Evolutionary conservation across 2,888 invertebrate species (phyloP), one percentile per base, ranked within the genome.

Genomic region (Sialis fuliginosa): DNA sequence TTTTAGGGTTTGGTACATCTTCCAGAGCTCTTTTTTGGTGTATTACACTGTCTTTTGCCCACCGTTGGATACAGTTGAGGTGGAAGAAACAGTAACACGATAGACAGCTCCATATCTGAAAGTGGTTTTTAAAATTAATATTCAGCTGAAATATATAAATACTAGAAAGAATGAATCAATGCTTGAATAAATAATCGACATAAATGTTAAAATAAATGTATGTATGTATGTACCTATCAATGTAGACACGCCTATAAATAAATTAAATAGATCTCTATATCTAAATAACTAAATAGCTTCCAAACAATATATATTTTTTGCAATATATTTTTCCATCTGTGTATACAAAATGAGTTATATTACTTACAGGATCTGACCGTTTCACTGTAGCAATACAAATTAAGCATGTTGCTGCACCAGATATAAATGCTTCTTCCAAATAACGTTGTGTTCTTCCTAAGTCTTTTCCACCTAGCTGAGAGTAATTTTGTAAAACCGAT

Each of bases 301-400:
- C 22, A 22, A 22, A 22, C 22, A 22, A 22, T 22, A 22, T 22
- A 22, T 22, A 22, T 22, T 22, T n/a, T 22, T 22, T 22, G 22
- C 22, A 22, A 22, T 22, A 22, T 22, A 22, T 22, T 22, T 22
- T 22, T 22, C 22, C 22, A 22, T 22, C 22, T 22, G 4, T 22
- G 22, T 22, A 22, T 22, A 22, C 2, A 22, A 22, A 22, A 4
- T 6, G 5, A 33, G 12, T 39, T 22, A 22, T 22, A 10, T 42
- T 37, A 53, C 60, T 58, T 62, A 79, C 81, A 40, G 84, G 65
- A 58, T 92, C 84, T 46, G 70, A 72, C 54, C 85, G 74, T 62
- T 84, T 88, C 9, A 93, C 77, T 39, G 83, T 81, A 4, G 83
- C 88, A 59, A 93, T 91, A 57, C 93, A 93, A 57, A 95, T 86